Evolutionary conservation across 2,888 invertebrate genomes (phyloP), one percentile per base, ranked within the genome.

Genomic region (Strigamia crassipes): DNA sequence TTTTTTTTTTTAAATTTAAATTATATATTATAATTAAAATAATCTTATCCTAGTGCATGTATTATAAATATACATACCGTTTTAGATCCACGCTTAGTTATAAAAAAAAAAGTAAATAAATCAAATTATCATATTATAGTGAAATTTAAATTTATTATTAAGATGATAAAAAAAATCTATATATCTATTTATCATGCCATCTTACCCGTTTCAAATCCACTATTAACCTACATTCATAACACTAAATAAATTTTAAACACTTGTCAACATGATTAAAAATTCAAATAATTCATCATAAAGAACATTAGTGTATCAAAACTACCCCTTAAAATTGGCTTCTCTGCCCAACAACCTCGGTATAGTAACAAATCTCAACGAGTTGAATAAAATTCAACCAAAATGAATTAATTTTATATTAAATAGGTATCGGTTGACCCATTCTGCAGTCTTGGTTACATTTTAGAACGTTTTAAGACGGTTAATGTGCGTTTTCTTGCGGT

Each of bases 181-280:
- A n/a, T n/a, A n/a, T 66, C 23, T 31, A 12, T 27, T 23, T n/a
- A 31, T 12, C 73, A 27, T 27, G 27, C 27, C 27, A 73, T 73
- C 73, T 73, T 31, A 73, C 73, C 56, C 73, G 31, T 73, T 73
- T 10, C 73, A 73, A 73, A 73, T 73, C 73, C 73, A 73, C 73
- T 73, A 31, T 73, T 73, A 73, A 73, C 73, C 73, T 73, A 73
- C 73, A 73, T 73, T 73, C 73, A 27, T 27, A 12, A 21, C 23
- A n/a, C 31, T 73, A 73, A 31, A 73, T 73, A 73, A 73, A 73
- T 73, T 73, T 31, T 31, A 23, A 73, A 27, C 73, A 73, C 73
- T 73, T 73, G 73, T 31, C 73, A 73, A 12, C 73, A 73, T 12
- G 13, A 73, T 73, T 27, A 12, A 27, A 73, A 23, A 31, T 73